Conservation (phyloP, 2,888 invertebrate species). For the Agriopis marginaria region DNA sequence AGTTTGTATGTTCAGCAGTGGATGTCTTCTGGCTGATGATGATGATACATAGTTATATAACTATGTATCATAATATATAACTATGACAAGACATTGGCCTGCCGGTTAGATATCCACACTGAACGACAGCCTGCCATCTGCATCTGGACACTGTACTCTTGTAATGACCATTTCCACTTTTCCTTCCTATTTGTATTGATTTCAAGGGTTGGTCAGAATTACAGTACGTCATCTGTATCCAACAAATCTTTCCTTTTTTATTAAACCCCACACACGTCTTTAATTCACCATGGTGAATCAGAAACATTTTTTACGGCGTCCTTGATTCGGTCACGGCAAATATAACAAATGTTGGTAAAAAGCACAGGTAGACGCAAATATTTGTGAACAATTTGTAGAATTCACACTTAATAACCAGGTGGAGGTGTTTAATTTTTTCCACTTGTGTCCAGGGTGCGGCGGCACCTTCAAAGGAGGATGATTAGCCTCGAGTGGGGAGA, state of each 20-base stretch:
- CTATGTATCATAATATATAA: too few species aligned
- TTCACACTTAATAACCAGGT: slow-evolving; percentile 85
- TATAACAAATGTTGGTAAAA: slow-evolving; percentile 73
- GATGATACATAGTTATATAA: too few species aligned
- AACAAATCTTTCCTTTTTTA: slow-evolving; percentile 39
- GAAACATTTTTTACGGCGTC: slow-evolving; percentile 67
- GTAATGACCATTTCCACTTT: not conserved
- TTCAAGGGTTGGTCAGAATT: slow-evolving; percentile 14
- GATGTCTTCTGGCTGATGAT: too few species aligned
- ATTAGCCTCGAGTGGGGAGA: slow-evolving; percentile 63
- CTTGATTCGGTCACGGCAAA: slow-evolving; percentile 78
- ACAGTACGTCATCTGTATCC: slow-evolving; percentile 14
- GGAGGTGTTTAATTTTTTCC: slow-evolving; percentile 59
- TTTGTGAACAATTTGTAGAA: slow-evolving; percentile 85
- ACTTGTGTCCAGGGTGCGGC: slow-evolving; percentile 60
- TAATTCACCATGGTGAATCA: slow-evolving; percentile 74
- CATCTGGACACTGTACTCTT: too few species aligned
- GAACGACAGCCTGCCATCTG: too few species aligned
- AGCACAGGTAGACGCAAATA: slow-evolving; percentile 85
- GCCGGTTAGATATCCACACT: too few species aligned
- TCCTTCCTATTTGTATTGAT: not conserved
- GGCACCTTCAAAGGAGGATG: slow-evolving; percentile 72
- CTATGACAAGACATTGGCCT: too few species aligned
- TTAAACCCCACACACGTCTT: slow-evolving; percentile 49
- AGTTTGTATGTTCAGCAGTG: too few species aligned